Percentiles rank a stretch among this genome's conserved stretches.
phyloP scores from a whole-genome alignment of 1,140 invertebrate species.

The Apis cerana region DNA sequence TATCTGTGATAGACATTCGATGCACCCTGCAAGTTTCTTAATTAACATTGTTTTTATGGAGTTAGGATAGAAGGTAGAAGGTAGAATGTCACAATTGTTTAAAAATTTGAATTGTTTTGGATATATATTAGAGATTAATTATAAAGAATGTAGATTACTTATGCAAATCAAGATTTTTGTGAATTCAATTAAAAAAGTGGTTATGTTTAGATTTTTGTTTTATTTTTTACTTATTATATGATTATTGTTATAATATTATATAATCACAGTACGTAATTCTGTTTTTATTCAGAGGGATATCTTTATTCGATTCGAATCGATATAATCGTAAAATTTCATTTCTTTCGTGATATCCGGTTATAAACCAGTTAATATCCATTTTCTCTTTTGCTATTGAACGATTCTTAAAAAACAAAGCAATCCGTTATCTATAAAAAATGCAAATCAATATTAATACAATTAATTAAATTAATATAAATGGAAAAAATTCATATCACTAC shows the following conservation, averaged over 20 bases:
- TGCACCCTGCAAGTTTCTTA: neutral
- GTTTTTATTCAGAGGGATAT: neutral
- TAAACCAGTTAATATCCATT: neutral
- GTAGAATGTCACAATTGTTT: no score
- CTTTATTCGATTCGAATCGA: neutral
- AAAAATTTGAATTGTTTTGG: neutral
- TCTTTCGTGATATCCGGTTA: neutral
- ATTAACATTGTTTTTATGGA: neutral
- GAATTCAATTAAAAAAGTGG: no score
- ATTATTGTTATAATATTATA: no score
- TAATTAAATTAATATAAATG: neutral
- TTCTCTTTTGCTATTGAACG: neutral
- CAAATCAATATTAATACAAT: no score
- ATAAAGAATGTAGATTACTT: no score
- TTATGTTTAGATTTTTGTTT: no score
- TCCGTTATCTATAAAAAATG: neutral
- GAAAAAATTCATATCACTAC: neutral
- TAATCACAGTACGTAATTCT: neutral
- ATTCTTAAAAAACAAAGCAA: neutral
- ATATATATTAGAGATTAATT: no score
- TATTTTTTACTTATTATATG: no score
- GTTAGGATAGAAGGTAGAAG: neutral
- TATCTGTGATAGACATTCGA: neutral
- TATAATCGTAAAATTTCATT: conserved; percentile 3
- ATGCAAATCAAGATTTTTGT: no score